phyloP scores from a whole-genome alignment of 1,140 invertebrate genomes.

The Muscidifurax raptorellus region DNA sequence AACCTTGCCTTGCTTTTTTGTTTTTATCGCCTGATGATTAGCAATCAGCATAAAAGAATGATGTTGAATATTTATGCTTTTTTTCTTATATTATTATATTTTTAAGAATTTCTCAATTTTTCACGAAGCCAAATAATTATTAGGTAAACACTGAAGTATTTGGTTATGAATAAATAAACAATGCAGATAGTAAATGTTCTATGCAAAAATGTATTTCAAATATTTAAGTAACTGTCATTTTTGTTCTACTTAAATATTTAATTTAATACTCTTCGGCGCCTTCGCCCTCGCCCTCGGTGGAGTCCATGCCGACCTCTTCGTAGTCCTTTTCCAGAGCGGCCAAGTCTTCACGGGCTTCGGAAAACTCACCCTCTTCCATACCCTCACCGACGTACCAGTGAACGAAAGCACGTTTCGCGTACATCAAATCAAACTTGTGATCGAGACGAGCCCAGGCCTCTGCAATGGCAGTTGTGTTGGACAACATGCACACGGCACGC shows the following conservation, averaged over 20 bases:
- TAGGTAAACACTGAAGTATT: neutral
- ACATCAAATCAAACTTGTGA: conserved; percentile 81
- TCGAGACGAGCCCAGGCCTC: conserved; percentile 82
- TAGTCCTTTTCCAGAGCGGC: conserved; percentile 69
- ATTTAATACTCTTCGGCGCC: conserved; percentile 74
- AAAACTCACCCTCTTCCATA: conserved; percentile 82
- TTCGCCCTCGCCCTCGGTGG: conserved; percentile 75
- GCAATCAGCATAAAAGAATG: no score
- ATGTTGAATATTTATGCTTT: no score
- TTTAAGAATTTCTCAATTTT: no score
- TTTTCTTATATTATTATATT: no score
- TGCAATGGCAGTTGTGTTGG: conserved; percentile 81
- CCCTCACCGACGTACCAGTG: conserved; percentile 81
- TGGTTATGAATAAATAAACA: neutral
- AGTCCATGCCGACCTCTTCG: conserved; percentile 81
- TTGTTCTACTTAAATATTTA: neutral
- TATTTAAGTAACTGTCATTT: neutral
- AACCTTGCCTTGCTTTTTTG: neutral
- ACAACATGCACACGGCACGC: conserved; percentile 70
- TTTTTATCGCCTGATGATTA: neutral
- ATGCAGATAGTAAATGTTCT: neutral
- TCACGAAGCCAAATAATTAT: no score
- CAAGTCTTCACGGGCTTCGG: conserved; percentile 81
- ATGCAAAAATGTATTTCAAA: neutral
- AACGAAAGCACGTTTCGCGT: conserved; percentile 80